These are phyloP conservation scores for Tinea pellionella DNA, from an alignment of 2,888 invertebrate genomes.

Conservation along the genomic window DNA sequence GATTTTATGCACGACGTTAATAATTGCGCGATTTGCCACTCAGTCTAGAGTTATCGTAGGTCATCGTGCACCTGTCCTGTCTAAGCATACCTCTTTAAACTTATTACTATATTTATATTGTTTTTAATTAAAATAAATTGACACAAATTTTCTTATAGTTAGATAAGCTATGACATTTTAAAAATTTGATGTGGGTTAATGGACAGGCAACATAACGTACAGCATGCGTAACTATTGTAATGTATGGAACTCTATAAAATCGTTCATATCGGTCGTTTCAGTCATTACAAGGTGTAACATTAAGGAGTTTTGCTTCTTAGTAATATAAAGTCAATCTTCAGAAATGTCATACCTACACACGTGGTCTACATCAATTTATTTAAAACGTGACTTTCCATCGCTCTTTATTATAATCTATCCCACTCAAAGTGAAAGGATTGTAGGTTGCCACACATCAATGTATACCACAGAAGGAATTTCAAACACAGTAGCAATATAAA, in stretches of 20 bases:
- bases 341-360: background rate
- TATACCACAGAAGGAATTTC: constrained; percentile 25
- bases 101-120: background rate
- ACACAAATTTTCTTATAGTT: too few species aligned
- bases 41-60: background rate
- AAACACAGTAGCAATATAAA: constrained; percentile 31
- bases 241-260: too few species aligned
- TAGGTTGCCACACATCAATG: background rate
- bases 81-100: background rate
- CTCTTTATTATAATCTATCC: background rate
- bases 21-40: constrained; percentile 7
- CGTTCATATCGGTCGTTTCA: too few species aligned
- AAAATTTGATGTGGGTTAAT: too few species aligned
- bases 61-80: constrained; percentile 8
- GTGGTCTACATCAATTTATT: background rate
- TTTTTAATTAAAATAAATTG: too few species aligned
- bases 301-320: too few species aligned
- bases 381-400: background rate
- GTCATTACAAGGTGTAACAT: too few species aligned
- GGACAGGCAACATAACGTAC: too few species aligned
- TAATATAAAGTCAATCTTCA: background rate
- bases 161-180: too few species aligned
- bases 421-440: background rate
- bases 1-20: constrained; percentile 7
- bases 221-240: too few species aligned